These are phyloP conservation scores for Mesocentrotus franciscanus DNA, from an alignment of 53 echinoderm and acorn worm species.

Conservation along the genomic window DNA sequence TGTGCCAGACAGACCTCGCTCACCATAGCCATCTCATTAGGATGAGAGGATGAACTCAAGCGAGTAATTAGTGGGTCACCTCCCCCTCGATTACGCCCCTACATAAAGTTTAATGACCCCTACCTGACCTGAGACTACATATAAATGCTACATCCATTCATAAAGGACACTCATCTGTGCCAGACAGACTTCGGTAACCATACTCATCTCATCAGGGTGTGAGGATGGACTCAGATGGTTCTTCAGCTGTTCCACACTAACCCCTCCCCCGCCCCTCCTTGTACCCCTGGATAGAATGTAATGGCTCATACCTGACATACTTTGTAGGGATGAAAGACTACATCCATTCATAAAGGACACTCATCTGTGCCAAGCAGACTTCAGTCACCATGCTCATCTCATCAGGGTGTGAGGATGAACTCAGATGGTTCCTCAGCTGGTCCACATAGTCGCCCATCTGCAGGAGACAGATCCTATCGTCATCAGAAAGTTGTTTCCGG, in stretches of 20 bases:
- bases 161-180: neutral
- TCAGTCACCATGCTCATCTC: neutral
- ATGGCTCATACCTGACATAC: neutral
- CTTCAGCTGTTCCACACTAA: neutral
- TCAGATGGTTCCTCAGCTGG: slow-evolving; percentile 26
- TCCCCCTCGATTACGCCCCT: no score
- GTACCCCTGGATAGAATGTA: neutral
- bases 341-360: slow-evolving; percentile 54
- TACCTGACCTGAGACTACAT: no score
- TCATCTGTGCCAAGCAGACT: slow-evolving; percentile 43
- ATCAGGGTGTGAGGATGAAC: neutral
- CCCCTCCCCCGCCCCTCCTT: neutral
- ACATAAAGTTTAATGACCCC: no score
- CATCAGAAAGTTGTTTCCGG: slow-evolving; percentile 12
- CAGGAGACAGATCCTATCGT: slow-evolving; percentile 52
- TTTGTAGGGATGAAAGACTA: neutral
- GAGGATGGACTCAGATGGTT: neutral
- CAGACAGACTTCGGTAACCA: neutral
- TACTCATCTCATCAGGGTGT: neutral
- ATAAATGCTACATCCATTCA: slow-evolving; percentile 1
- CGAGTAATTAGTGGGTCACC: no score
- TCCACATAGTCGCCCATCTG: slow-evolving; percentile 64
- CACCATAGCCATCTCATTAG: no score
- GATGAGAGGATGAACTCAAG: no score
- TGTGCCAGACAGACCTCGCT: no score